Percentiles rank a stretch among this genome's conserved stretches.
These are phyloP conservation scores for Coelinius sp. DNA, from an alignment of 2,888 invertebrate species.

Conservation along the genomic window DNA sequence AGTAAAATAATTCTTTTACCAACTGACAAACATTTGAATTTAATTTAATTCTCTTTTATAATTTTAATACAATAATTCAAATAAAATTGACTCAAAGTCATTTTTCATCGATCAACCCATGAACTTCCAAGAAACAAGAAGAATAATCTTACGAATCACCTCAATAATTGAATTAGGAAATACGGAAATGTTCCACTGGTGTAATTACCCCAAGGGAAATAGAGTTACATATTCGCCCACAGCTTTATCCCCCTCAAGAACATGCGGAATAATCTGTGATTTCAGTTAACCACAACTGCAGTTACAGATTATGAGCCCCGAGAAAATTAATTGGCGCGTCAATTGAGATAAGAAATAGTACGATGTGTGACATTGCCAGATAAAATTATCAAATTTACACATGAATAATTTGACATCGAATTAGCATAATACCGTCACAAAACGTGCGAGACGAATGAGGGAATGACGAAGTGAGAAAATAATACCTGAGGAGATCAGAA, in stretches of 20 bases:
- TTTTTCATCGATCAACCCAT: not conserved
- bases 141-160: not conserved
- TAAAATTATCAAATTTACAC: constrained; percentile 10
- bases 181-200: not conserved
- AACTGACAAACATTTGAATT: not conserved
- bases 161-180: not conserved
- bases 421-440: not conserved
- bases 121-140: too few species aligned
- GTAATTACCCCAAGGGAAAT: constrained; percentile 5
- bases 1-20: not conserved
- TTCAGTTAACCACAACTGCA: not conserved
- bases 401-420: not conserved
- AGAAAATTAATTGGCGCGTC: not conserved
- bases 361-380: not conserved
- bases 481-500: not conserved
- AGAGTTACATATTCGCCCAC: not conserved
- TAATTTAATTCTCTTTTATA: too few species aligned
- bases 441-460: not conserved
- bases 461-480: not conserved
- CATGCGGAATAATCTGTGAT: not conserved
- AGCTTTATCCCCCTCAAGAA: not conserved
- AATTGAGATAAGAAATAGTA: not conserved
- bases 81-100: not conserved
- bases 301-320: not conserved
- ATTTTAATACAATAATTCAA: not conserved